phyloP scores from a whole-genome alignment of 1,140 invertebrate genomes.

The Hirudo medicinalis region DNA sequence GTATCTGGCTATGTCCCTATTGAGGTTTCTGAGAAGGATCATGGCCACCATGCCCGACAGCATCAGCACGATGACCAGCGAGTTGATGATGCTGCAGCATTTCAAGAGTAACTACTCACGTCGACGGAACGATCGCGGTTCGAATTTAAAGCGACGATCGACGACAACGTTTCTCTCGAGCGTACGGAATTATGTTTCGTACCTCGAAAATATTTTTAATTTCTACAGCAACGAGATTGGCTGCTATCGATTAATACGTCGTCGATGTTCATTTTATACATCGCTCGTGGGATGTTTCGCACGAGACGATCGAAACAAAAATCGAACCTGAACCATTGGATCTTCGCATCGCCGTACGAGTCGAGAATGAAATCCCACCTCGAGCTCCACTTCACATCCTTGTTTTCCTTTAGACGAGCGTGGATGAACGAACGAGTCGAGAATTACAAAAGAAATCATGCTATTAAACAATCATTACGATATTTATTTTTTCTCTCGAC shows the following conservation, averaged over 20 bases:
- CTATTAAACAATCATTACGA: not conserved
- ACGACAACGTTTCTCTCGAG: not conserved
- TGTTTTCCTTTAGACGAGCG: slow-evolving; percentile 49
- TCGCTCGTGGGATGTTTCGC: too few relatives aligned
- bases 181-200: too few relatives aligned
- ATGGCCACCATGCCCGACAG: slow-evolving; percentile 96
- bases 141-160: too few relatives aligned
- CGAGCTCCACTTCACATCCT: slow-evolving; percentile 89
- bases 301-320: not conserved
- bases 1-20: slow-evolving; percentile 96
- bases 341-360: slow-evolving; percentile 94
- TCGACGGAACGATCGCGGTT: too few relatives aligned
- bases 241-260: too few relatives aligned
- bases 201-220: too few relatives aligned
- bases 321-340: slow-evolving; percentile 88
- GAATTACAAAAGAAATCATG: not conserved
- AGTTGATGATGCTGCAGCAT: slow-evolving; percentile 46
- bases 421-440: slow-evolving; percentile 3
- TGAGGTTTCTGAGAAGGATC: slow-evolving; percentile 89
- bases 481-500: too few relatives aligned
- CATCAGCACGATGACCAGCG: slow-evolving; percentile 50
- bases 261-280: too few relatives aligned
- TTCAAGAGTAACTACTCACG: not conserved
- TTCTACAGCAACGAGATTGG: too few relatives aligned
- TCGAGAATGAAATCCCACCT: slow-evolving; percentile 98